Conservation (phyloP, 2,797 vertebrate species). For the Petrocephalus sullivani region DNA sequence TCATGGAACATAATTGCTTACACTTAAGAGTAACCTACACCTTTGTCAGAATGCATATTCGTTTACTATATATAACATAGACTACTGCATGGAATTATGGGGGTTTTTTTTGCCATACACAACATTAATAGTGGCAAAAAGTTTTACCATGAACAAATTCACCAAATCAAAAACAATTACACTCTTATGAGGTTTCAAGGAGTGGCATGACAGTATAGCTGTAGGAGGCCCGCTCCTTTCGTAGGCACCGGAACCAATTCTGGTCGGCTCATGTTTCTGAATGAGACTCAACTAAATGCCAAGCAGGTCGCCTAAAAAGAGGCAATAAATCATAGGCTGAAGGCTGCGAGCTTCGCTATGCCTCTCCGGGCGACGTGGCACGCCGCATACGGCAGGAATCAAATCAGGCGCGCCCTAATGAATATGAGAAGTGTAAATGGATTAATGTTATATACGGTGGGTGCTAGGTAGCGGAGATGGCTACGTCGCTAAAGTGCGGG, state of each 20-base stretch:
- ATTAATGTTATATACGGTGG: constrained; percentile 60
- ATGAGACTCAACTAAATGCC: constrained; percentile 56
- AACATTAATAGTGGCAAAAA: neutral
- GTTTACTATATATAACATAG: neutral
- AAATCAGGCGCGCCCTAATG: constrained; percentile 60
- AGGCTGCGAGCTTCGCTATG: constrained; percentile 50
- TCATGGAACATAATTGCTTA: neutral
- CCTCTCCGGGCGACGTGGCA: constrained; percentile 61
- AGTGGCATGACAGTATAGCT: neutral
- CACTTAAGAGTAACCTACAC: neutral
- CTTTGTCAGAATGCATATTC: neutral
- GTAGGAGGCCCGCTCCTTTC: neutral
- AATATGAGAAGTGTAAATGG: constrained; percentile 65
- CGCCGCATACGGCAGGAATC: constrained; percentile 37
- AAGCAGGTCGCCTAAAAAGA: constrained; percentile 48
- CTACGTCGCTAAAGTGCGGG: constrained; percentile 28
- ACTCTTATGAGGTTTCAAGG: neutral
- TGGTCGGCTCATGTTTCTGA: constrained; percentile 44
- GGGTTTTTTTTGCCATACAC: neutral
- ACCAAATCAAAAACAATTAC: neutral
- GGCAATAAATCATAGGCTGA: constrained; percentile 73
- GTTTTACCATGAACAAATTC: neutral
- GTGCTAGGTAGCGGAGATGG: constrained; percentile 63
- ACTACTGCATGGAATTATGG: neutral
- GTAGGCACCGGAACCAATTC: constrained; percentile 42